A percentile compares a stretch with the other conserved stretches of the same genome.
phyloP scores from a whole-genome alignment of 1,140 invertebrate species.

The Pseudomyrmex sp. region DNA sequence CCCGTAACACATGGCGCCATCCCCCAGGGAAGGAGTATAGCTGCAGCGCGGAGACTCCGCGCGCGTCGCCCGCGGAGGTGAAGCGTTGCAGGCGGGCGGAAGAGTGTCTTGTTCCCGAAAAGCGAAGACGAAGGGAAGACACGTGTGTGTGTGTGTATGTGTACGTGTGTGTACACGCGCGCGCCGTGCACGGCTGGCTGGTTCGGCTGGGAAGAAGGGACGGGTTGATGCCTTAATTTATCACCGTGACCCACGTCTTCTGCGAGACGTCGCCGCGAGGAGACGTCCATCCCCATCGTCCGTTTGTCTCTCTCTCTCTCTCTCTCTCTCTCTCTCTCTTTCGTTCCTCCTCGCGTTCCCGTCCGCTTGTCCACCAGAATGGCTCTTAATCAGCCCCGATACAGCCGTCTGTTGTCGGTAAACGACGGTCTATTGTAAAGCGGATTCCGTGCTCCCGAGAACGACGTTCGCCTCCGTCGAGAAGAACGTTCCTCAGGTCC shows the following conservation, averaged over 20 bases:
- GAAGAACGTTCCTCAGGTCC: background rate
- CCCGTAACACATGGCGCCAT: conserved; percentile 77
- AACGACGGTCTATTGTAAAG: conserved; percentile 65
- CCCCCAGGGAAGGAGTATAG: conserved; percentile 66
- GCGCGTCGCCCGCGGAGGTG: conserved; percentile 67
- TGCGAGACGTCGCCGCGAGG: conserved; percentile 58
- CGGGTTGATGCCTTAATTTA: conserved; percentile 77
- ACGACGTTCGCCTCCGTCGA: background rate
- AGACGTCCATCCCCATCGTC: conserved; percentile 46
- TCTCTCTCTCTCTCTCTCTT: background rate
- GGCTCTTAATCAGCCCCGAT: conserved; percentile 72
- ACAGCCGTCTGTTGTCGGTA: conserved; percentile 62
- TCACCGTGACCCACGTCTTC: conserved; percentile 76
- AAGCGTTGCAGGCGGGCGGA: conserved; percentile 55
- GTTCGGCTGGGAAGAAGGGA: conserved; percentile 45
- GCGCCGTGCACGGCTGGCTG: conserved; percentile 22
- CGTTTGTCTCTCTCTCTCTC: background rate
- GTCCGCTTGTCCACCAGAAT: conserved; percentile 59
- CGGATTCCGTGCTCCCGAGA: background rate
- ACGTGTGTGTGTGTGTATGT: conserved; percentile 3
- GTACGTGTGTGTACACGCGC: no score
- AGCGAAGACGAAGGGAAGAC: conserved; percentile 71
- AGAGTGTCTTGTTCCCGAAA: conserved; percentile 60
- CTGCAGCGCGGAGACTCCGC: conserved; percentile 43
- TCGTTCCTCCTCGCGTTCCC: background rate